These are phyloP conservation scores for Drosophila falleni DNA, from an alignment of 2,888 invertebrate species.

Conservation along the genomic window DNA sequence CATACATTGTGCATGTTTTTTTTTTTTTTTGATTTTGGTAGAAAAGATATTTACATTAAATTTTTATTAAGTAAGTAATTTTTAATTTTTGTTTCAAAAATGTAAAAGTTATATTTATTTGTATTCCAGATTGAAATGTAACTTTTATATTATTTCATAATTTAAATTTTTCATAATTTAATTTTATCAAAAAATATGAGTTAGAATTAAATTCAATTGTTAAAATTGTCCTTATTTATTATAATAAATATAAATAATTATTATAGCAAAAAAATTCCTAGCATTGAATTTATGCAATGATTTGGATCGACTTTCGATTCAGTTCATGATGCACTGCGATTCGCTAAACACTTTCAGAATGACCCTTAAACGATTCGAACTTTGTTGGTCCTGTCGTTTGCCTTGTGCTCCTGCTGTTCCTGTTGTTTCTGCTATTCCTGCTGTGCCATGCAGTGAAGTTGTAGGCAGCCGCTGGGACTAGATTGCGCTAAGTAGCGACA, in stretches of 20 bases:
- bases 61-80: too few relatives aligned
- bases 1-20: too few relatives aligned
- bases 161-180: too few relatives aligned
- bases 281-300: background rate
- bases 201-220: too few relatives aligned
- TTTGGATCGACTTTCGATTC: background rate
- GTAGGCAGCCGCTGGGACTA: conserved; percentile 39
- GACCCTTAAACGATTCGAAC: conserved; percentile 16
- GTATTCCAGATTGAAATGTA: too few relatives aligned
- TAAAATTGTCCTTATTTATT: too few relatives aligned
- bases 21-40: too few relatives aligned
- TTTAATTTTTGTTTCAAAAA: too few relatives aligned
- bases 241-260: background rate
- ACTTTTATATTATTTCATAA: too few relatives aligned
- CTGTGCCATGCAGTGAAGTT: conserved; percentile 5
- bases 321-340: background rate
- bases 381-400: background rate
- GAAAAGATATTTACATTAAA: too few relatives aligned
- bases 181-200: too few relatives aligned
- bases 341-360: conserved; percentile 13
- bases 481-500: conserved; percentile 62
- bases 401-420: conserved; percentile 6
- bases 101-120: too few relatives aligned
- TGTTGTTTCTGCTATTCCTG: conserved; percentile 1
- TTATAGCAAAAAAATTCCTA: background rate